These are phyloP conservation scores for Falco naumanni DNA, from an alignment of 2,797 vertebrate species.

Conservation along the genomic window DNA sequence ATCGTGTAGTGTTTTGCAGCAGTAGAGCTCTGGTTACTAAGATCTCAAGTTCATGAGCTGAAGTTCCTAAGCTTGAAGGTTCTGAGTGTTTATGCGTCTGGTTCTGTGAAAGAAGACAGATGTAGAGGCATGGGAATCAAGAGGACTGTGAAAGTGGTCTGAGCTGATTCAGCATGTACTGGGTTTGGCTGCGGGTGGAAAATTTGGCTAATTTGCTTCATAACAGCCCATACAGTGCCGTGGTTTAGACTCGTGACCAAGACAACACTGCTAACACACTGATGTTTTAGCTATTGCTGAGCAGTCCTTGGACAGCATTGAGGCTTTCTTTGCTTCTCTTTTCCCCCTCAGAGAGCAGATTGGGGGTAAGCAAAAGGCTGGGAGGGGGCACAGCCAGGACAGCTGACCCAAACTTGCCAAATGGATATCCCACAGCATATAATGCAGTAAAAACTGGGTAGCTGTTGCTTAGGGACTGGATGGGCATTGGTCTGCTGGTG, in stretches of 20 bases:
- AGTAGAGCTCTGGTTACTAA: background rate
- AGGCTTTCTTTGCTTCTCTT: background rate
- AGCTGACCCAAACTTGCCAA: background rate
- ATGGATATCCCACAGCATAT: background rate
- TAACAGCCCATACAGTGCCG: background rate
- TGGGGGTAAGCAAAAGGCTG: background rate
- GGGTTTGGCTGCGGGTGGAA: background rate
- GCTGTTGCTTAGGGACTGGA: background rate
- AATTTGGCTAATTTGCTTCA: background rate
- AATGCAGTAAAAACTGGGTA: background rate
- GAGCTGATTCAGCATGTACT: background rate
- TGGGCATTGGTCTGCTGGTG: rapidly evolving
- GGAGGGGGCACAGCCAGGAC: background rate
- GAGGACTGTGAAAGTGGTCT: rapidly evolving
- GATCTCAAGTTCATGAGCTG: background rate
- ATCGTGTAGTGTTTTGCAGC: background rate
- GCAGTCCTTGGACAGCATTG: background rate
- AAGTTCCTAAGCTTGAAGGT: background rate
- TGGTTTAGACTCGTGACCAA: background rate
- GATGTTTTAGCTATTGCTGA: background rate
- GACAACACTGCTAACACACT: background rate
- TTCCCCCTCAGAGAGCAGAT: background rate
- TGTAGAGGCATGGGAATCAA: background rate
- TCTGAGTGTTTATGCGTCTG: background rate
- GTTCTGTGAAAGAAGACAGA: background rate